phyloP scores from a whole-genome alignment of 2,797 vertebrate species.

The Darevskia mixta region DNA sequence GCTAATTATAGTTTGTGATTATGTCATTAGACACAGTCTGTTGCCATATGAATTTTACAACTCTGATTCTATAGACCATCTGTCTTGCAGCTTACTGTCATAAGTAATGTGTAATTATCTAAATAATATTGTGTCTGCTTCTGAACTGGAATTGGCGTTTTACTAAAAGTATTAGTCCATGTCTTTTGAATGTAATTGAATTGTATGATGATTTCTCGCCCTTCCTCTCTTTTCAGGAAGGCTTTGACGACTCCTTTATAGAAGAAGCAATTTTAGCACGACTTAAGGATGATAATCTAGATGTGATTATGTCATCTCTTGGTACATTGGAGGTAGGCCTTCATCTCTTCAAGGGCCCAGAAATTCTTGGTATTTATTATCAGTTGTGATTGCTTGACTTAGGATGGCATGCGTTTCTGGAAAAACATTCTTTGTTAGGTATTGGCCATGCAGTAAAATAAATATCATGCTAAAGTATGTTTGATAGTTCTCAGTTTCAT shows the following conservation, averaged over 20 bases:
- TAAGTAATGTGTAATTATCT: not conserved
- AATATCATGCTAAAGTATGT: not conserved
- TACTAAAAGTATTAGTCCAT: constrained; percentile 7
- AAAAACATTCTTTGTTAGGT: not conserved
- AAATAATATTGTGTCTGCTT: not conserved
- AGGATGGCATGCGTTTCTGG: not conserved
- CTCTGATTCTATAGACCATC: not conserved
- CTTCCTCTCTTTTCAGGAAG: constrained; percentile 75
- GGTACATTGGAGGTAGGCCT: constrained; percentile 84
- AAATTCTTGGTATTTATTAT: not conserved
- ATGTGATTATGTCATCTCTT: constrained; percentile 86
- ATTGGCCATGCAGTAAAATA: not conserved
- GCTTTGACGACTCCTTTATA: constrained; percentile 87
- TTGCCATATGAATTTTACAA: not conserved
- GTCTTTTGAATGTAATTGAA: not conserved
- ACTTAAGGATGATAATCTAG: constrained; percentile 86
- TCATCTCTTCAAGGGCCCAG: not conserved
- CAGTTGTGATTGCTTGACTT: not conserved
- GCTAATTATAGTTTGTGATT: not conserved
- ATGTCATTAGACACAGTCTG: not conserved
- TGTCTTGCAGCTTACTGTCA: not conserved
- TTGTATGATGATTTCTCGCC: not conserved
- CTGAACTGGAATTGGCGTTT: constrained; percentile 19
- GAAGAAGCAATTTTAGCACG: constrained; percentile 86
- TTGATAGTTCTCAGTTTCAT: not conserved